These are phyloP conservation scores for Chaenocephalus aceratus DNA, from an alignment of 2,113 vertebrate genomes.

Conservation along the genomic window DNA sequence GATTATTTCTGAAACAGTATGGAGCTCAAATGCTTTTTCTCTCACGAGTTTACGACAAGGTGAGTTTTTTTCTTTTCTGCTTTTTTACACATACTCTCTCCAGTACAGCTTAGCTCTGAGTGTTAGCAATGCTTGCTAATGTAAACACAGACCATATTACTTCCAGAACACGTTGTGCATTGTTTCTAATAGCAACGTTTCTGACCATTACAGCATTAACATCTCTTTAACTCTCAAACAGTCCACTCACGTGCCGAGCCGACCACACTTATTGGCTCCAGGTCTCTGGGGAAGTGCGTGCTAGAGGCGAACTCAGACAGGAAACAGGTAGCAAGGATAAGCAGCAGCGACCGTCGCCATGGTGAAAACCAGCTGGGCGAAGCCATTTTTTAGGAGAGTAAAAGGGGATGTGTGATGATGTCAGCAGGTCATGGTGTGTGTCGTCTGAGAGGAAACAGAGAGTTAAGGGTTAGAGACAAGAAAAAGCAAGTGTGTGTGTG, in stretches of 20 bases:
- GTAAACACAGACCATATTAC: too few relatives aligned
- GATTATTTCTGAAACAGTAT: too few relatives aligned
- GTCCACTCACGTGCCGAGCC: conserved; percentile 67
- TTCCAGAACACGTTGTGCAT: too few relatives aligned
- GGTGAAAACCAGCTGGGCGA: conserved; percentile 16
- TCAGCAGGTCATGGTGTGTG: conserved; percentile 63
- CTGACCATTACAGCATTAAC: too few relatives aligned
- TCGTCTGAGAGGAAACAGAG: conserved; percentile 31
- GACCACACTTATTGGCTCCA: conserved; percentile 75
- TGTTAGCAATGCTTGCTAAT: too few relatives aligned
- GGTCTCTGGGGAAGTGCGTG: conserved; percentile 79
- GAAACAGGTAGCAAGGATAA: conserved; percentile 54
- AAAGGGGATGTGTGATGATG: neutral
- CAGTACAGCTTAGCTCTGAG: too few relatives aligned
- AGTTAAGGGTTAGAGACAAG: neutral
- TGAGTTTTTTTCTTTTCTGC: too few relatives aligned
- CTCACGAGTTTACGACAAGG: too few relatives aligned
- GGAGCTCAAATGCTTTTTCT: too few relatives aligned
- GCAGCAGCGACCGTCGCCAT: conserved; percentile 34
- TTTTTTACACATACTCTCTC: too few relatives aligned
- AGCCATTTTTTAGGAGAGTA: conserved; percentile 37
- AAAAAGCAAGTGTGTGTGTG: neutral
- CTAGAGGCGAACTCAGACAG: conserved; percentile 33
- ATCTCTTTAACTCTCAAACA: too few relatives aligned
- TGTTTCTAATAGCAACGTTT: too few relatives aligned